A percentile compares a stretch with the other conserved stretches of the same genome.
These are phyloP conservation scores for Maconellicoccus hirsutus DNA, from an alignment of 1,140 invertebrate species.

Conservation along the genomic window DNA sequence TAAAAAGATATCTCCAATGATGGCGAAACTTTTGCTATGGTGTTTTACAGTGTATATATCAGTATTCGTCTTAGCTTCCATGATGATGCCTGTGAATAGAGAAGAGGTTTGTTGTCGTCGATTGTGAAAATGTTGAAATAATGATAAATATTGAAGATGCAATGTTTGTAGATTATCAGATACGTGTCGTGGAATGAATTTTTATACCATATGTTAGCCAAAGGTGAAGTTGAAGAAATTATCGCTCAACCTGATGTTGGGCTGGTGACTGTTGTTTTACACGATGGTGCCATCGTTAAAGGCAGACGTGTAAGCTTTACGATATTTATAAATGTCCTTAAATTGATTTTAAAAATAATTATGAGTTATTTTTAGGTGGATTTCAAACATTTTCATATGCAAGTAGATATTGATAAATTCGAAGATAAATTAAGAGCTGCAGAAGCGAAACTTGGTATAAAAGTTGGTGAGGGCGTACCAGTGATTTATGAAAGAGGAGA, in stretches of 20 bases:
- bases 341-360: background rate
- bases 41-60: background rate
- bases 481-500: constrained; percentile 63
- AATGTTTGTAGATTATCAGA: constrained; percentile 30
- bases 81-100: background rate
- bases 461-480: constrained; percentile 52
- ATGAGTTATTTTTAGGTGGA: constrained; percentile 40
- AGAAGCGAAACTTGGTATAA: constrained; percentile 67
- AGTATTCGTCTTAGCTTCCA: background rate
- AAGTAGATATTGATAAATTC: constrained; percentile 65
- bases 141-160: too few species aligned
- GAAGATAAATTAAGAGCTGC: constrained; percentile 76
- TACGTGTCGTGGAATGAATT: constrained; percentile 94
- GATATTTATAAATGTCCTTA: background rate
- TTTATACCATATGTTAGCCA: constrained; percentile 78
- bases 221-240: constrained; percentile 83
- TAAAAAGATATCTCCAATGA: background rate
- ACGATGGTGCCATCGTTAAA: constrained; percentile 78
- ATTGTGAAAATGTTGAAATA: background rate
- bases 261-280: constrained; percentile 67
- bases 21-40: background rate
- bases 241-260: constrained; percentile 71
- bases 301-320: constrained; percentile 48
- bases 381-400: constrained; percentile 63
- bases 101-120: background rate